Evolutionary conservation across 2,888 invertebrate species (phyloP), one percentile per base, ranked within the genome.

Genomic region (Polylopha cassiicola): DNA sequence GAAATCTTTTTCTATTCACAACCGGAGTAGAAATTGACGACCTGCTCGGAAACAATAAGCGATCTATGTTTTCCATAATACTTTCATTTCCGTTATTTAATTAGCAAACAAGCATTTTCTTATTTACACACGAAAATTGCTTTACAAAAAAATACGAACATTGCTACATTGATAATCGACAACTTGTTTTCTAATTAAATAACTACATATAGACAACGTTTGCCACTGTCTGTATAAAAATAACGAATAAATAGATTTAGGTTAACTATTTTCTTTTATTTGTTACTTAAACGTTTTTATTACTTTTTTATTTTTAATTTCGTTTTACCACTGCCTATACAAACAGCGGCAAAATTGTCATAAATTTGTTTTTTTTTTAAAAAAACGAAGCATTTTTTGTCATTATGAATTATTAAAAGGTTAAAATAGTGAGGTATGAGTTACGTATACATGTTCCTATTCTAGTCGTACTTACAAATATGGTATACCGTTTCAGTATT

Each of bases 401-500:
- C 39, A 34, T 41, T 41, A 41, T 20, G 36, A 41, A 17, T 47
- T 44, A 56, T 53, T 53, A 54, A 58, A 64, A 59, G 58, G 66
- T 71, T 68, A 69, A 71, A 71, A 65, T 73, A 75, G 64, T 88
- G 88, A 88, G 88, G 88, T 88, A 88, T 86, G 74, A 68, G 70
- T 88, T 88, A 88, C 89, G 88, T 89, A 88, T 88, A 89, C 88
- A 85, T 76, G 87, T 77, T 85, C 65, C 69, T 78, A 78, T 44
- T 13, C 48, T 39, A 43, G 37, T 39, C 18, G 27, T 34, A 26
- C 39, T 38, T 37, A 37, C 10, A 27, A 39, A 21, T 39, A 44
- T 46, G 46, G 46, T 48, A 46, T 46, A 46, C 46, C 32, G n/a
- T 23, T 15, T 39, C 34, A 44, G 39, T 44, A 30, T 39, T 43